These are phyloP conservation scores for Cheilosia impressa DNA, from an alignment of 2,888 invertebrate species.

Conservation along the genomic window DNA sequence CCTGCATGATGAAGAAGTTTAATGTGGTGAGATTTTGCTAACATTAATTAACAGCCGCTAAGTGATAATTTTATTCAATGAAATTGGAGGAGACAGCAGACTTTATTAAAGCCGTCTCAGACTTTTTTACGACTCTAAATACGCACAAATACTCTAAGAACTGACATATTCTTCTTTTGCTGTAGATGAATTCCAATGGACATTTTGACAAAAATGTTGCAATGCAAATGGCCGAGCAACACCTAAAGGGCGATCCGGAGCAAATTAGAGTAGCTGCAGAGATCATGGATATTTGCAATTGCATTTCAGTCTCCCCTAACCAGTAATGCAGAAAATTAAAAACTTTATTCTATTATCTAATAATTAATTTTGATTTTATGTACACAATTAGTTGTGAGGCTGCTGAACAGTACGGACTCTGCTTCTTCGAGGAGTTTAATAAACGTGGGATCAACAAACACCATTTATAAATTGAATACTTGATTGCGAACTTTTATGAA, in stretches of 20 bases:
- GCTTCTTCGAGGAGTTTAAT: conserved; percentile 77
- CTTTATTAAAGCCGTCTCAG: too few relatives aligned
- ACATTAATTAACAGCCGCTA: too few relatives aligned
- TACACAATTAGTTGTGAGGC: conserved; percentile 77
- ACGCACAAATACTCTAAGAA: too few relatives aligned
- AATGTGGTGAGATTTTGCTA: conserved; percentile 65
- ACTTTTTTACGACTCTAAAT: too few relatives aligned
- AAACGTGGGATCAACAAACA: conserved; percentile 76
- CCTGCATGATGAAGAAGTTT: conserved; percentile 79
- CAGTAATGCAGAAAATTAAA: conserved; percentile 36
- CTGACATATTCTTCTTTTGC: not conserved
- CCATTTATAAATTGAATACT: conserved; percentile 22
- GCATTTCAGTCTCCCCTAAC: conserved; percentile 76
- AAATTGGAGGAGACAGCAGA: too few relatives aligned
- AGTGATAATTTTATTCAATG: too few relatives aligned
- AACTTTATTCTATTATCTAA: not conserved
- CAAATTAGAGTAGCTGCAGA: conserved; percentile 77
- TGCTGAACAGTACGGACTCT: conserved; percentile 78
- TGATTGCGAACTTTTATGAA: not conserved
- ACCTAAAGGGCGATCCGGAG: conserved; percentile 75
- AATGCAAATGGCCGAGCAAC: conserved; percentile 76
- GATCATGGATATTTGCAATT: conserved; percentile 77
- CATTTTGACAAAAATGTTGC: conserved; percentile 77
- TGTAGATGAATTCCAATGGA: conserved; percentile 77
- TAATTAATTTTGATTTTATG: not conserved